Conservation (phyloP, 1,140 invertebrate species). For the Argopecten irradians region DNA sequence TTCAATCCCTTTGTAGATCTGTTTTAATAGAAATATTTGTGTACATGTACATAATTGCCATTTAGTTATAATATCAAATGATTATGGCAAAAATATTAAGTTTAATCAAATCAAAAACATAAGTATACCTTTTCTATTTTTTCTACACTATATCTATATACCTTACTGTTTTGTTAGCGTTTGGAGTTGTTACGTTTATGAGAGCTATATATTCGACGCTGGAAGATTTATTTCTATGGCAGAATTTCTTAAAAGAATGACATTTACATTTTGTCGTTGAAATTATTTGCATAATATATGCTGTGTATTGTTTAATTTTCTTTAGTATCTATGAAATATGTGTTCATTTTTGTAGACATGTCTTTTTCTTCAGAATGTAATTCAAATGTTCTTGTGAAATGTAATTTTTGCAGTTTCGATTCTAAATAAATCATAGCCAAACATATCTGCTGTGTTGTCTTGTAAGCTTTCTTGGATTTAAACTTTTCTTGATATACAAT, state of each 20-base stretch:
- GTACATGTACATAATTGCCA: neutral
- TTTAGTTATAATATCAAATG: neutral
- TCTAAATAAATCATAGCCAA: neutral
- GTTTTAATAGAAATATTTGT: neutral
- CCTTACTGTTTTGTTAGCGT: neutral
- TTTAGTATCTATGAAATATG: neutral
- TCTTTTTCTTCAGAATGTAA: neutral
- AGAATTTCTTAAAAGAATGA: neutral
- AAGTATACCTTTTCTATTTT: neutral
- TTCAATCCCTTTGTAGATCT: too few relatives aligned
- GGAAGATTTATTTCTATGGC: neutral
- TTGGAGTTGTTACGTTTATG: neutral
- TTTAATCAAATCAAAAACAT: neutral
- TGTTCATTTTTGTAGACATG: neutral
- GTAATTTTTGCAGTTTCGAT: neutral
- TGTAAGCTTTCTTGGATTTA: too few relatives aligned
- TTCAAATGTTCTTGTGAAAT: neutral
- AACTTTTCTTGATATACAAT: too few relatives aligned
- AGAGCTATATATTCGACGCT: neutral
- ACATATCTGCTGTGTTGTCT: neutral
- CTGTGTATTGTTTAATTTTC: neutral
- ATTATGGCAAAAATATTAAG: neutral
- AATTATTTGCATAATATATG: neutral
- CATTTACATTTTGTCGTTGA: neutral
- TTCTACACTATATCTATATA: neutral